phyloP scores from a whole-genome alignment of 2,888 invertebrate genomes.

The Melanargia galathea region DNA sequence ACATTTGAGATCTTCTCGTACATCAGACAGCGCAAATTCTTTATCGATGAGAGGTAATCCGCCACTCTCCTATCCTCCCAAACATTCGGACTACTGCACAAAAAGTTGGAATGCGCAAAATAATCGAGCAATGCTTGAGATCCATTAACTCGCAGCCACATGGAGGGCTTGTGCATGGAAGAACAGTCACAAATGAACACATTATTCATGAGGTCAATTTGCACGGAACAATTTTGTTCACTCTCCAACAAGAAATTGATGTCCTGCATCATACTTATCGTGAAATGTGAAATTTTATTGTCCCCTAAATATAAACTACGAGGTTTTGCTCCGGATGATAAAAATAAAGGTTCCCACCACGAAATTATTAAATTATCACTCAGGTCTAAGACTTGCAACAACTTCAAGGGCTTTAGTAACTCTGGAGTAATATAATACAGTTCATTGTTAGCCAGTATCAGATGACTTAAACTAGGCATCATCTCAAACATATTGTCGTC shows the following conservation, averaged over 20 bases:
- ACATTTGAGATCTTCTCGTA: slow-evolving; percentile 66
- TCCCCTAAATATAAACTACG: slow-evolving; percentile 66
- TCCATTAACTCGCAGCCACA: slow-evolving; percentile 69
- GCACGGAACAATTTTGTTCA: slow-evolving; percentile 49
- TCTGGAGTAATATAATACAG: slow-evolving; percentile 68
- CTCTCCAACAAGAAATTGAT: slow-evolving; percentile 70
- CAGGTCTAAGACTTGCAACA: slow-evolving; percentile 73
- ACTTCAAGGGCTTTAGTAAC: slow-evolving; percentile 67
- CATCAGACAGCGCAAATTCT: slow-evolving; percentile 64
- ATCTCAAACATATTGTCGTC: slow-evolving; percentile 76
- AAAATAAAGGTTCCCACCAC: slow-evolving; percentile 79
- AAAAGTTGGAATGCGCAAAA: slow-evolving; percentile 62
- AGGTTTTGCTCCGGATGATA: slow-evolving; percentile 67
- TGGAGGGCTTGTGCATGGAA: slow-evolving; percentile 67
- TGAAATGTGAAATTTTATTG: slow-evolving; percentile 81
- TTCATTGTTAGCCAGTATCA: slow-evolving; percentile 77
- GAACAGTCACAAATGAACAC: slow-evolving; percentile 81
- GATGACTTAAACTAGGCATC: slow-evolving; percentile 74
- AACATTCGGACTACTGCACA: slow-evolving; percentile 71
- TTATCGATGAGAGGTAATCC: slow-evolving; percentile 68
- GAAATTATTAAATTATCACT: slow-evolving; percentile 76
- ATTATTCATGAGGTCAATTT: slow-evolving; percentile 77
- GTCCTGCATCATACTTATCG: slow-evolving; percentile 81
- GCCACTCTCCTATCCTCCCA: slow-evolving; percentile 72
- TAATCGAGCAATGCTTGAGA: slow-evolving; percentile 57